Base-by-base conservation (phyloP, 2,113 vertebrate genomes). In the Toxostoma redivivum region DNA sequence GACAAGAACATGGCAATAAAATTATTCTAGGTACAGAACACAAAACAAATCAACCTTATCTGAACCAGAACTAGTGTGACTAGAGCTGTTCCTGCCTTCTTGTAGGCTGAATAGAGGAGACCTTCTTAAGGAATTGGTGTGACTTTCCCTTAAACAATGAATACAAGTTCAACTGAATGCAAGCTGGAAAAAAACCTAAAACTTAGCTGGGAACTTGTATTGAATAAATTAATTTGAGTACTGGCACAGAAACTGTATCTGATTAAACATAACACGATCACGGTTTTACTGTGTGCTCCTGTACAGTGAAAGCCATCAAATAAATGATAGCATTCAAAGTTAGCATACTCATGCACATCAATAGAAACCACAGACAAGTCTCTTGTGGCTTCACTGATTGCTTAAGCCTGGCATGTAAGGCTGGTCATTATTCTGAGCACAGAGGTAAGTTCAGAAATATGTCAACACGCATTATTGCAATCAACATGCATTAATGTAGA, bases 221-320 rank as follows among this genome's bases (percentile, higher is more conserved):
- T 24, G 51, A 62, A 44, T 62, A 38, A 37, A 74, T 64, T 78
- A 58, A 27, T 4, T 2, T 11, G 27, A 78, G 4, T 38, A 27
- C 35, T 62, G 69, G 30, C 44, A 35, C 31, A 48, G 47, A 24
- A 82, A 83, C 62, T 20, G 3, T 15, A n/a, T 20, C 51, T 11
- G 4, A 66, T 80, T 47, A 50, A 86, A 73, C 0, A 0, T n/a
- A 53, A 53, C 25, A 66, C n/a, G 45, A 42, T 58, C 20, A 51
- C 1, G 4, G 47, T 30, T 88, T 72, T 65, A 66, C 54, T 9
- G 30, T 40, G 22, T 40, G 71, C 53, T 67, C 86, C 40, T 51
- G 23, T 25, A 16, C 53, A 48, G 9, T 57, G 42, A 81, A 76
- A 85, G 35, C 10, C 56, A 78, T 35, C 12, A 15, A 3, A 50